Evolutionary conservation across 2,888 invertebrate species (phyloP).

Genomic region (Doris montereyensis): DNA sequence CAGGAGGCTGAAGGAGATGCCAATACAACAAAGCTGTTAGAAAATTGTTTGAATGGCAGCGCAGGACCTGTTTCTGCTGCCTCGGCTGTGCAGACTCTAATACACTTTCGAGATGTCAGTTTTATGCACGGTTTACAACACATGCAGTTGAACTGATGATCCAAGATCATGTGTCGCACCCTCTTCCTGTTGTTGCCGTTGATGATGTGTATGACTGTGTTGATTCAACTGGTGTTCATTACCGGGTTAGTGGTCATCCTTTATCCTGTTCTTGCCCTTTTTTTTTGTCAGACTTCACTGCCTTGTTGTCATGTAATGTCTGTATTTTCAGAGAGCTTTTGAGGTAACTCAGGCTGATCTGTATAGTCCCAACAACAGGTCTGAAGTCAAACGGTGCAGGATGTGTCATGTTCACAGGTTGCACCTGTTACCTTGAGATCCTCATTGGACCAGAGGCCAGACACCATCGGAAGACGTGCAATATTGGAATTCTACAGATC

Average conservation of each 20-base stretch:
- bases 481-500: too few relatives aligned
- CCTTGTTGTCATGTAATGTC: conserved; percentile 2
- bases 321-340: neutral
- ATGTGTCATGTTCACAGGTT: too few relatives aligned
- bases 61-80: neutral
- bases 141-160: conserved; percentile 5
- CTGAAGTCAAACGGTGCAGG: neutral
- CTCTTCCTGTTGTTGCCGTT: conserved; percentile 9
- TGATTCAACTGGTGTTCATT: conserved; percentile 8
- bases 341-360: neutral
- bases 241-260: neutral
- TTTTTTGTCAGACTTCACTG: conserved; percentile 10
- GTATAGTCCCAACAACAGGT: neutral
- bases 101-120: neutral
- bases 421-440: too few relatives aligned
- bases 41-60: neutral
- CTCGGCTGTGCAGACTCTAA: neutral
- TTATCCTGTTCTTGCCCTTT: neutral
- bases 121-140: neutral
- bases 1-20: neutral
- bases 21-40: neutral
- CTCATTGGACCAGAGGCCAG: too few relatives aligned
- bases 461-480: too few relatives aligned
- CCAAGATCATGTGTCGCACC: neutral
- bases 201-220: neutral